Percentiles rank a stretch among this genome's conserved stretches.
Evolutionary conservation across 1,140 invertebrate genomes (phyloP).

Genomic region (Hylaeus anthracinus): DNA sequence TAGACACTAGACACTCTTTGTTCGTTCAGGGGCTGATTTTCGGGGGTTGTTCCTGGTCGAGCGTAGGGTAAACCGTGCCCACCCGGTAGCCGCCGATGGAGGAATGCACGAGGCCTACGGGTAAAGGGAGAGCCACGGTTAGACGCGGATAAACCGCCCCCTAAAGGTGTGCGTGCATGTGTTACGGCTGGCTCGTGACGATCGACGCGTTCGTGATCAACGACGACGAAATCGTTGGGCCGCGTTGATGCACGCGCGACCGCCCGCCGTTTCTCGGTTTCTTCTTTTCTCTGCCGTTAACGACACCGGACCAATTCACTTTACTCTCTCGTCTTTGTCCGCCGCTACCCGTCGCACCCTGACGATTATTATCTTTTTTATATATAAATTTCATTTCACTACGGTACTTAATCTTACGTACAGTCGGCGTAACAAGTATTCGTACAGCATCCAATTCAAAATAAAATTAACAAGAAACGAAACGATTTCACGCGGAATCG

Average conservation of each 20-base stretch:
- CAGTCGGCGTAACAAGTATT: no score
- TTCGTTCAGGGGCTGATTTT: slow-evolving; percentile 56
- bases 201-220: slow-evolving; percentile 45
- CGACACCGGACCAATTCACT: slow-evolving; percentile 46
- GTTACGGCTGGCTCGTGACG: slow-evolving; percentile 13
- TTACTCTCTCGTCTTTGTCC: slow-evolving; percentile 4
- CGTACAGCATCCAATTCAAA: no score
- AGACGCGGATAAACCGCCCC: slow-evolving; percentile 28
- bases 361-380: slow-evolving; percentile 9
- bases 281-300: slow-evolving; percentile 40
- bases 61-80: slow-evolving; percentile 38
- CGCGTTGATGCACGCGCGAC: slow-evolving; percentile 57
- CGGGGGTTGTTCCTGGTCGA: slow-evolving; percentile 54
- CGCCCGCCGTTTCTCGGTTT: slow-evolving; percentile 45
- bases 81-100: background rate
- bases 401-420: no score
- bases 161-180: slow-evolving; percentile 16
- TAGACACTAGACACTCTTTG: slow-evolving; percentile 63
- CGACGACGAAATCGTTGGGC: slow-evolving; percentile 50
- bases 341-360: background rate
- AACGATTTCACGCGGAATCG: no score
- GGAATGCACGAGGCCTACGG: slow-evolving; percentile 26
- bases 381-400: no score
- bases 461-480: no score
- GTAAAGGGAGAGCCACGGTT: slow-evolving; percentile 11